Evolutionary conservation across 2,797 vertebrate species (phyloP).

Genomic region (Pseudochirops cupreus): DNA sequence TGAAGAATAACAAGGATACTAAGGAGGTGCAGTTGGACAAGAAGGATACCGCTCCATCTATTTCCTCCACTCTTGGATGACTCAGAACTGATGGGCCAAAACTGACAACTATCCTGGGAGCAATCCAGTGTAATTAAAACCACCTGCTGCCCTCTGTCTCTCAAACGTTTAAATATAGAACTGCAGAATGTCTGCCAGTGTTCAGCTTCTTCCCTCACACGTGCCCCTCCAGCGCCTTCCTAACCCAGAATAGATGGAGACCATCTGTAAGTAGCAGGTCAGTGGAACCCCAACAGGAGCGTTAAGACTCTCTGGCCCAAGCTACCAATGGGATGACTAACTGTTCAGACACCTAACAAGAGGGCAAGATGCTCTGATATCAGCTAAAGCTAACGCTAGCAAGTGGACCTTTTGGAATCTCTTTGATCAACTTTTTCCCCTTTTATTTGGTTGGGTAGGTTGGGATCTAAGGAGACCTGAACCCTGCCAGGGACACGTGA

Average conservation of each 20-base stretch:
- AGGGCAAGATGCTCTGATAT: not conserved
- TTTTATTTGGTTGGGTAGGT: not conserved
- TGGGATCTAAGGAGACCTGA: not conserved
- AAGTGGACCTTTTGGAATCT: not conserved
- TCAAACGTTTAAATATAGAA: constrained; percentile 20
- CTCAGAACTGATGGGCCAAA: not conserved
- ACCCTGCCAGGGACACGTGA: not conserved
- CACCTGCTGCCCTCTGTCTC: not conserved
- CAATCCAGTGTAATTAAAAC: not conserved
- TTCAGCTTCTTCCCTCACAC: constrained; percentile 11
- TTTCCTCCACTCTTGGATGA: not conserved
- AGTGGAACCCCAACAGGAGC: not conserved
- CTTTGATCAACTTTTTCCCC: not conserved
- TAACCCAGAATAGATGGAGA: not conserved
- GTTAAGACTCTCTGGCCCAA: not conserved
- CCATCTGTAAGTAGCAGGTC: not conserved
- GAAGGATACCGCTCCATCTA: not conserved
- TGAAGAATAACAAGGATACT: not conserved
- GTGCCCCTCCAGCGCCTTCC: not conserved
- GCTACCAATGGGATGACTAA: not conserved
- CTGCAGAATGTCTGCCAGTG: constrained; percentile 22
- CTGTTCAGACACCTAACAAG: not conserved
- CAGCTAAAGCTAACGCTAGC: not conserved
- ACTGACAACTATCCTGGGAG: not conserved
- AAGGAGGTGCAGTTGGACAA: not conserved